These are phyloP conservation scores for Cataglyphis albicans DNA, from an alignment of 2,888 invertebrate genomes.

Conservation along the genomic window DNA sequence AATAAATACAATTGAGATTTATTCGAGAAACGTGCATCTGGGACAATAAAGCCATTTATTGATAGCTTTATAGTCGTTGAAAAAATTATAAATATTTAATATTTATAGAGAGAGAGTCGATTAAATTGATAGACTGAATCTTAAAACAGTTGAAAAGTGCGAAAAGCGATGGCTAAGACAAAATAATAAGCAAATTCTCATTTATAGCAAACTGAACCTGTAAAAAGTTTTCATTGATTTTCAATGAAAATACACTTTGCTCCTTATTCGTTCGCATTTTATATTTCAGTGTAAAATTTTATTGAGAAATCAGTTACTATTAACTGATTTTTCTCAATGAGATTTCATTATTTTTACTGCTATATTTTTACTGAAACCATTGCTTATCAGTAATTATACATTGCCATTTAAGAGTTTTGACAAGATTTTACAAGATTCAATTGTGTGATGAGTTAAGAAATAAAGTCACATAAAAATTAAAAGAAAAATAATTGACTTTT, in stretches of 20 bases:
- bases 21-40: background rate
- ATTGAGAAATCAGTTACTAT: too few relatives aligned
- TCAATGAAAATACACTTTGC: too few relatives aligned
- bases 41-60: background rate
- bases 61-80: background rate
- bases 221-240: too few relatives aligned
- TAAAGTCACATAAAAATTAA: background rate
- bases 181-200: background rate
- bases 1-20: constrained; percentile 11
- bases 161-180: background rate
- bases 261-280: too few relatives aligned
- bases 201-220: too few relatives aligned
- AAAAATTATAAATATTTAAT: constrained; percentile 3
- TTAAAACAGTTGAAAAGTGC: background rate
- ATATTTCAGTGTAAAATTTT: too few relatives aligned
- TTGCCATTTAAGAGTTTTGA: background rate
- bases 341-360: background rate
- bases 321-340: background rate
- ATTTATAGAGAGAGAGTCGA: background rate
- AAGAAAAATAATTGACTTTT: too few relatives aligned
- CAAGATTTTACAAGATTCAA: background rate
- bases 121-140: background rate
- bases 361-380: background rate
- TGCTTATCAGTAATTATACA: background rate
- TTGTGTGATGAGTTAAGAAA: background rate